Percentiles rank a stretch among this genome's conserved stretches.
phyloP scores from a whole-genome alignment of 2,888 invertebrate species.

The Resseliella maxima region DNA sequence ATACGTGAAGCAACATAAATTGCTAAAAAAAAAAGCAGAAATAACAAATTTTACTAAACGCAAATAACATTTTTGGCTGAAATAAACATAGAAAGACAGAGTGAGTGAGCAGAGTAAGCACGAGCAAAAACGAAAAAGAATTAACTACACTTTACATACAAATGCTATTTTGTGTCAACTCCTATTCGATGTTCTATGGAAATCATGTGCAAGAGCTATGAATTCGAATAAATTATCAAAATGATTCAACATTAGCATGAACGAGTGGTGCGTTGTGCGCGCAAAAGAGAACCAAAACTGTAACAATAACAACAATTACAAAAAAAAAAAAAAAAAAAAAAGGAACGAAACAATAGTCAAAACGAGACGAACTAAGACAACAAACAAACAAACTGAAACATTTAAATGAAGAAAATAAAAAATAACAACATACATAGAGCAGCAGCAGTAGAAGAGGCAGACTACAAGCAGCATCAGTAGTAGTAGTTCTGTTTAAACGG shows the following conservation, averaged over 20 bases:
- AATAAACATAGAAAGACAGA: no score
- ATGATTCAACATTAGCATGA: constrained; percentile 8
- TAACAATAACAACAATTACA: no score
- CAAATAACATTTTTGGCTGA: no score
- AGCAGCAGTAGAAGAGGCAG: no score
- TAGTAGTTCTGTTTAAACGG: not conserved
- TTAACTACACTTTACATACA: constrained; percentile 29
- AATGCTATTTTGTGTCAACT: constrained; percentile 21
- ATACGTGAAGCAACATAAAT: no score
- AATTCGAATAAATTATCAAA: constrained; percentile 38
- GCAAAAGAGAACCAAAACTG: not conserved
- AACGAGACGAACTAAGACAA: constrained; percentile 23
- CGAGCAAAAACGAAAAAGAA: not conserved
- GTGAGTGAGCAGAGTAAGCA: no score
- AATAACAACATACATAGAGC: not conserved
- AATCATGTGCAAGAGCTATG: constrained; percentile 15
- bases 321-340: no score
- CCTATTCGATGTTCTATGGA: constrained; percentile 17
- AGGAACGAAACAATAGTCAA: not conserved
- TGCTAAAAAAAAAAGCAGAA: no score
- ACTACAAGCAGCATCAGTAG: no score
- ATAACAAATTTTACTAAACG: no score
- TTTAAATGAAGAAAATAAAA: not conserved
- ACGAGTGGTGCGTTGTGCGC: not conserved
- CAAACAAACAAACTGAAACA: constrained; percentile 23